Percentiles rank a stretch among this genome's conserved stretches.
These are phyloP conservation scores for Allacma fusca DNA, from an alignment of 2,888 invertebrate species.

Conservation along the genomic window DNA sequence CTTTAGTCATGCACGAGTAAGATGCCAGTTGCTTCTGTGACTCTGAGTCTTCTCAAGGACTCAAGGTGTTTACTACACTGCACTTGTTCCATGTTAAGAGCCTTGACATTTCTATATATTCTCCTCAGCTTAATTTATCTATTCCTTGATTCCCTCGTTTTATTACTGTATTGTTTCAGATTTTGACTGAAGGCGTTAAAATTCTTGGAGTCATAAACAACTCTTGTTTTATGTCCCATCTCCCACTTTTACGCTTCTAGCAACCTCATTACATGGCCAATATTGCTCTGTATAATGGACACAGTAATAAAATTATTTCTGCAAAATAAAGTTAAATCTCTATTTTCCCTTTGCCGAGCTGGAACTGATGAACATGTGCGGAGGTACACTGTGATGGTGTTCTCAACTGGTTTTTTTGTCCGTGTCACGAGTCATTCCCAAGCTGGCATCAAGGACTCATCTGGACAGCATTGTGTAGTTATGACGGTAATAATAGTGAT, in stretches of 20 bases:
- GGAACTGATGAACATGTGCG: too few relatives aligned
- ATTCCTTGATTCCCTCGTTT: not conserved
- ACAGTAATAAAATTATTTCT: not conserved
- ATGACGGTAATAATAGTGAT: too few relatives aligned
- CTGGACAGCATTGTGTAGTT: too few relatives aligned
- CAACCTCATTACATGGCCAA: not conserved
- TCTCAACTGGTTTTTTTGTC: not conserved
- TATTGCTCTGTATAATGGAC: too few relatives aligned
- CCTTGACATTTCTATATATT: conserved; percentile 4
- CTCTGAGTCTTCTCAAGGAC: too few relatives aligned
- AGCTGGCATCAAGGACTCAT: not conserved
- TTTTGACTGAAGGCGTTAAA: conserved; percentile 16
- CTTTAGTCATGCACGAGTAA: too few relatives aligned
- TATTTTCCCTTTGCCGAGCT: too few relatives aligned
- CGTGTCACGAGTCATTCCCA: not conserved
- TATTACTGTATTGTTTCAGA: conserved; percentile 6
- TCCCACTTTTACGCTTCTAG: not conserved
- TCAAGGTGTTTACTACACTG: too few relatives aligned
- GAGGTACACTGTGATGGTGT: too few relatives aligned
- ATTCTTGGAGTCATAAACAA: not conserved
- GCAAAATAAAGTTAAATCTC: conserved; percentile 3
- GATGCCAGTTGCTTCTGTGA: too few relatives aligned
- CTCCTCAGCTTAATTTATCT: not conserved
- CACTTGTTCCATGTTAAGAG: not conserved
- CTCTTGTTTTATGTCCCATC: not conserved